These are phyloP conservation scores for Macrophya alboannulata DNA, from an alignment of 2,888 invertebrate genomes.

Conservation along the genomic window DNA sequence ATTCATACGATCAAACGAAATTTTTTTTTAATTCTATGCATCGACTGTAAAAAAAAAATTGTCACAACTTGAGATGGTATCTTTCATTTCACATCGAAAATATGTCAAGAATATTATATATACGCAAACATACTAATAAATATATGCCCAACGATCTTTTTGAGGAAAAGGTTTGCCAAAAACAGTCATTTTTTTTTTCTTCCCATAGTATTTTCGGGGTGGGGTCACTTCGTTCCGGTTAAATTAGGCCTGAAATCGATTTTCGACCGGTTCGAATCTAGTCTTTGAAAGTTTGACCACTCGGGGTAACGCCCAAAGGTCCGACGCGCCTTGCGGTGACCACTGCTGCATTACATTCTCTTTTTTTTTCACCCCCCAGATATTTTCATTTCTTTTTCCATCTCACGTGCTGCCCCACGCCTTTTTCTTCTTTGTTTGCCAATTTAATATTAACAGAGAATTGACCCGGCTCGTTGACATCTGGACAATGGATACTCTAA, in stretches of 20 bases:
- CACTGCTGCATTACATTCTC: background rate
- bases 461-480: slow-evolving; percentile 42
- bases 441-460: slow-evolving; percentile 38
- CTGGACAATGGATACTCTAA: slow-evolving; percentile 35
- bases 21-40: background rate
- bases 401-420: background rate
- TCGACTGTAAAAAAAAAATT: slow-evolving; percentile 1
- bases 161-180: slow-evolving; percentile 32
- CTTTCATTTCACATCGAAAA: background rate
- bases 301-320: slow-evolving; percentile 54
- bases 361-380: background rate
- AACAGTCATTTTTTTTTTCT: background rate
- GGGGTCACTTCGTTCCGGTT: slow-evolving; percentile 46
- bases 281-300: slow-evolving; percentile 58
- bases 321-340: background rate
- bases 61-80: background rate
- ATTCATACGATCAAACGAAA: background rate
- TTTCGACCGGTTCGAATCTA: slow-evolving; percentile 59
- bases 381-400: background rate
- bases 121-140: background rate
- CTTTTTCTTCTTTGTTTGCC: slow-evolving; percentile 26
- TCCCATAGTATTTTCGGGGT: slow-evolving; percentile 32
- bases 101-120: background rate
- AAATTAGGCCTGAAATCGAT: slow-evolving; percentile 72
- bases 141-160: background rate